Evolutionary conservation across 2,113 vertebrate species (phyloP), one percentile per base, ranked within the genome.

Genomic region (Stegastes partitus): DNA sequence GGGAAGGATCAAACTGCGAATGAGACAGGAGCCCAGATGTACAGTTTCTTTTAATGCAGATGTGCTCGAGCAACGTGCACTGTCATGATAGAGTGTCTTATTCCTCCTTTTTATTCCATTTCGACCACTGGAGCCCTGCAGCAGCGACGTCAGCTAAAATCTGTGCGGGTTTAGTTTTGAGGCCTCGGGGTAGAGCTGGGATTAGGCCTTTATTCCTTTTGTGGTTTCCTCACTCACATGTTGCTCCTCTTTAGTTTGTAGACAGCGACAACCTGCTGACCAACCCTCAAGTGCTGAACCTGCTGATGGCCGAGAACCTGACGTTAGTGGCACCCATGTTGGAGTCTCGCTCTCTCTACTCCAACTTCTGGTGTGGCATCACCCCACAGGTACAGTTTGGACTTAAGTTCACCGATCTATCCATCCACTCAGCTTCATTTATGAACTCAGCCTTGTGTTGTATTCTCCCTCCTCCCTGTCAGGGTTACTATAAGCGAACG

Each of bases 301-400:
- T 98, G 79, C 69, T 99, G 95, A 98, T 99, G 45, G 95, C 95
- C 3, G 98, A 99, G 84, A 99, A 99, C 89, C 84, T 95, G 81
- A 99, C 98, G 0, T 50, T 99, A 72, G 96, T 96, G 86, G 95
- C 97, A 0, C 98, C 98, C 0, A 99, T 99, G 98, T 88, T 99
- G 0, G 97, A 99, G 89, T 99, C 98, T 37, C 96, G 96, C 31
- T 95, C 96, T 0, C 95, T 98, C 16, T 99, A 99, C 91, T 99
- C 98, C 37, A 99, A 99, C 91, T 99, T 96, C 95, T 99, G 98
- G 98, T 98, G 98, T 54, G 98, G 97, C 85, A 97, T 99, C 88
- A 98, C 97, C 3, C 96, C 98, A 11, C 97, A 99, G 97, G 98
- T 95, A 91, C 57, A 7, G 8, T 62, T 16, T 16, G 5, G 28